Base-by-base conservation (phyloP, 2,888 invertebrate species). In the Ennomos fuscantarius region DNA sequence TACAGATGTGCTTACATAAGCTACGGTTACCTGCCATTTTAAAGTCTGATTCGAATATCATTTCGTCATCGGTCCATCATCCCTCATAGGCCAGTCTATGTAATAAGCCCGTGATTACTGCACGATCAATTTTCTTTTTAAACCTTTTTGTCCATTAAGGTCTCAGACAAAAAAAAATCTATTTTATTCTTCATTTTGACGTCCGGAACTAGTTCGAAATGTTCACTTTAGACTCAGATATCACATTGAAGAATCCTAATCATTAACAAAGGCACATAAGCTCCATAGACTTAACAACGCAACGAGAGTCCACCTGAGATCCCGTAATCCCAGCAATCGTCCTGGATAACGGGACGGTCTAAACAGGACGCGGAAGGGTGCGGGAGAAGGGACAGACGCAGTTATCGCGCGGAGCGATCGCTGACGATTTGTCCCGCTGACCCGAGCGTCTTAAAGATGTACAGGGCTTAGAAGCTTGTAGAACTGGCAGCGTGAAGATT, bases 331-430 rank as follows among this genome's bases (percentile, higher is more conserved):
- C 56, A 52, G 44, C 42, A 15, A 47, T 48, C 49, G 55, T 46
- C 50, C 24, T 33, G 43, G 47, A 57, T 44, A 52, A 52, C 52
- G 48, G 57, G 10, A 57, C 45, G 36, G 36, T 13, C 52, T 57
- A 63, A 65, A 63, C 63, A 67, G 55, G 44, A 39, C n/a, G 50
- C 59, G 45, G 40, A 31, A 32, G 43, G 56, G 13, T 50, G 56
- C 60, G 60, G 47, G 40, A 31, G 33, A 42, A 54, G 13, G 52
- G 56, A 60, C 52, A 53, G 52, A 62, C 55, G 66, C 58, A 60
- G 64, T 58, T 58, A 59, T 58, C 53, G 55, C 56, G 51, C 37
- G 62, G 66, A 70, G 59, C 45, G 63, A 69, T 71, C 65, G 57
- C 52, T 36, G 44, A 12, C 59, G 53, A 67, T 69, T 66, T 66